Evolutionary conservation across 2,888 invertebrate genomes (phyloP).

Genomic region (Pycnomerus fuliginosus): DNA sequence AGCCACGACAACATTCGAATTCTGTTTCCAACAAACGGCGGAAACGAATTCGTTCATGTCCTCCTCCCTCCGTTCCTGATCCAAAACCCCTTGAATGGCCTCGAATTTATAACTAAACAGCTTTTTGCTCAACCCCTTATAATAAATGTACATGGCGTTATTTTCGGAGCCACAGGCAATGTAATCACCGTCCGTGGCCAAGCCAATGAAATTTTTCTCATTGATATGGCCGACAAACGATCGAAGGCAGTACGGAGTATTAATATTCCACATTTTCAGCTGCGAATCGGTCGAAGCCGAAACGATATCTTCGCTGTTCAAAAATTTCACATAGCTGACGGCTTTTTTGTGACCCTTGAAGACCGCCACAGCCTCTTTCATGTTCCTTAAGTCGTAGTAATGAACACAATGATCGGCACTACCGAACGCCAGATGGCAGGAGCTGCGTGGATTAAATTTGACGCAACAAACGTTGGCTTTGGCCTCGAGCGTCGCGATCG

Average conservation of each 20-base stretch:
- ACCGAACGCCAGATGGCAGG: constrained; percentile 89
- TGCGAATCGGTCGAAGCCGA: constrained; percentile 92
- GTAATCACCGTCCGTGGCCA: constrained; percentile 89
- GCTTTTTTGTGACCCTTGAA: constrained; percentile 89
- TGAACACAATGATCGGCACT: constrained; percentile 97
- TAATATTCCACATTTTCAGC: constrained; percentile 87
- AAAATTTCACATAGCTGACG: constrained; percentile 91
- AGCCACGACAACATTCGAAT: constrained; percentile 82
- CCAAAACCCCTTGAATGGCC: constrained; percentile 73
- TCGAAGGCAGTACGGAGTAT: constrained; percentile 71
- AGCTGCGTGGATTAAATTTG: constrained; percentile 81
- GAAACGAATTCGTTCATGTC: constrained; percentile 92
- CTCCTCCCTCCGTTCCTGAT: constrained; percentile 75
- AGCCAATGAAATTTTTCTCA: constrained; percentile 94
- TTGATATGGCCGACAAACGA: constrained; percentile 91
- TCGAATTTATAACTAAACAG: constrained; percentile 87
- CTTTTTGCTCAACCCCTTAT: constrained; percentile 84
- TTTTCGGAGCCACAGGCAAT: constrained; percentile 95
- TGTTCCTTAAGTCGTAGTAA: constrained; percentile 88
- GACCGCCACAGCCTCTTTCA: constrained; percentile 75
- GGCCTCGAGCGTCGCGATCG: constrained; percentile 85
- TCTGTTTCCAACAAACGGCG: constrained; percentile 90
- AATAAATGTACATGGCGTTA: constrained; percentile 89
- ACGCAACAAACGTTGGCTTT: constrained; percentile 96
- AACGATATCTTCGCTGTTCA: constrained; percentile 81